Conservation (phyloP, 2,113 vertebrate genomes). For the Scophthalmus maximus region DNA sequence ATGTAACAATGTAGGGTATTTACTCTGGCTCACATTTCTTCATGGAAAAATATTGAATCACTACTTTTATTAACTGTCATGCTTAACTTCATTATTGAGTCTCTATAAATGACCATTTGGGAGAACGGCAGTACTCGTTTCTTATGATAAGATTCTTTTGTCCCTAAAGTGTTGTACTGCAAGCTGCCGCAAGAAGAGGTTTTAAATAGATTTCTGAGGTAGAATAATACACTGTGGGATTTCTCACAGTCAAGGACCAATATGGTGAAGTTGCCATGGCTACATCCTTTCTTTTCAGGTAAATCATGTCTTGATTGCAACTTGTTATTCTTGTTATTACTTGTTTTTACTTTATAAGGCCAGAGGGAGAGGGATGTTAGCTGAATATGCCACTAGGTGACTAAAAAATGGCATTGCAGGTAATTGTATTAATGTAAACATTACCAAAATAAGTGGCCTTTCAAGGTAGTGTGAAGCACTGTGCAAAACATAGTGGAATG, state of each 20-base stretch:
- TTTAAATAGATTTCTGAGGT: slow-evolving; percentile 53
- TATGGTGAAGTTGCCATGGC: slow-evolving; percentile 62
- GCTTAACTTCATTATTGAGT: neutral
- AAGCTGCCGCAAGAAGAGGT: slow-evolving; percentile 18
- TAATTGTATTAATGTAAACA: slow-evolving; percentile 8
- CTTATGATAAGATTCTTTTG: slow-evolving; percentile 7
- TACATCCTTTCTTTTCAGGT: slow-evolving; percentile 39
- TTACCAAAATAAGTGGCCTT: neutral
- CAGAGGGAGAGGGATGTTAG: neutral
- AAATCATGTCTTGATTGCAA: slow-evolving; percentile 60
- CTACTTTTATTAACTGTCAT: neutral
- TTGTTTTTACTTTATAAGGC: no score
- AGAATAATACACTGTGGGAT: slow-evolving; percentile 32
- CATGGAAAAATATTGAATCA: neutral
- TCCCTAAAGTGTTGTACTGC: neutral
- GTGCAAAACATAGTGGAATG: slow-evolving; percentile 1
- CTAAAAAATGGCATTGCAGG: neutral
- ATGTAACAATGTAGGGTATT: neutral
- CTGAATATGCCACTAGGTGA: neutral
- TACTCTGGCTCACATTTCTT: no score
- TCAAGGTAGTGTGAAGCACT: neutral
- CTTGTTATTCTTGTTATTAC: slow-evolving; percentile 23
- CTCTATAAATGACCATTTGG: neutral
- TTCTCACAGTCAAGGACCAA: slow-evolving; percentile 38
- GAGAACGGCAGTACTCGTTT: neutral